Conservation (phyloP, 2,888 invertebrate species). For the Drosophila pseudotakahashii region DNA sequence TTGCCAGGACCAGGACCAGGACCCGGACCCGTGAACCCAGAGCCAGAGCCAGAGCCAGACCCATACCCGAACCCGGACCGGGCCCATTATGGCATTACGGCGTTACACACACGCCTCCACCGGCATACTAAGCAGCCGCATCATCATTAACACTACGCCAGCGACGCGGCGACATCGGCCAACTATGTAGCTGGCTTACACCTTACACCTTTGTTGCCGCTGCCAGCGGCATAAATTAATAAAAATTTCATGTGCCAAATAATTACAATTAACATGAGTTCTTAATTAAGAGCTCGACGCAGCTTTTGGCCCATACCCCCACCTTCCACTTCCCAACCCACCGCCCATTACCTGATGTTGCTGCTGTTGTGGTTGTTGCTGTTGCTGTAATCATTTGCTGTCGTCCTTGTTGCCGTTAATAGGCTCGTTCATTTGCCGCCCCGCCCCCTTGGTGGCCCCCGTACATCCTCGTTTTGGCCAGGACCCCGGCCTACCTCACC, state of each 20-base stretch:
- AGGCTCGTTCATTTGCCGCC: conserved; percentile 74
- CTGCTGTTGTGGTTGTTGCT: conserved; percentile 43
- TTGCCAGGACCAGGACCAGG: conserved; percentile 8
- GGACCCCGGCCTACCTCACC: conserved; percentile 40
- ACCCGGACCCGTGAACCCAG: not conserved
- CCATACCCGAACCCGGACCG: conserved; percentile 1
- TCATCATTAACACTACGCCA: conserved; percentile 73
- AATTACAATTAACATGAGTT: conserved; percentile 83
- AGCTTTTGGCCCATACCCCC: conserved; percentile 22
- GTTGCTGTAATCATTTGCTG: conserved; percentile 57
- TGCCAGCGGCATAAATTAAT: conserved; percentile 80
- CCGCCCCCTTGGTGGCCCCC: conserved; percentile 30
- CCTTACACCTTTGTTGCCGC: conserved; percentile 56
- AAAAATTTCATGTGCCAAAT: conserved; percentile 83
- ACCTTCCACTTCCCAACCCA: not conserved
- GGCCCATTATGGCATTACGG: conserved; percentile 59
- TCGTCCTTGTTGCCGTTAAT: conserved; percentile 77
- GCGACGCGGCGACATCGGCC: conserved; percentile 32
- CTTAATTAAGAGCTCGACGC: conserved; percentile 81
- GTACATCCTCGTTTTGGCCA: conserved; percentile 12
- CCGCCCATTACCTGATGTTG: conserved; percentile 23
- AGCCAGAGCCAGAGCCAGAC: not conserved
- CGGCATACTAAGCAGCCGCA: conserved; percentile 70
- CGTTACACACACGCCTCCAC: conserved; percentile 52
- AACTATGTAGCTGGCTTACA: conserved; percentile 43